Evolutionary conservation across 2,797 vertebrate species (phyloP).

Genomic region (Brachyalestes nurse): DNA sequence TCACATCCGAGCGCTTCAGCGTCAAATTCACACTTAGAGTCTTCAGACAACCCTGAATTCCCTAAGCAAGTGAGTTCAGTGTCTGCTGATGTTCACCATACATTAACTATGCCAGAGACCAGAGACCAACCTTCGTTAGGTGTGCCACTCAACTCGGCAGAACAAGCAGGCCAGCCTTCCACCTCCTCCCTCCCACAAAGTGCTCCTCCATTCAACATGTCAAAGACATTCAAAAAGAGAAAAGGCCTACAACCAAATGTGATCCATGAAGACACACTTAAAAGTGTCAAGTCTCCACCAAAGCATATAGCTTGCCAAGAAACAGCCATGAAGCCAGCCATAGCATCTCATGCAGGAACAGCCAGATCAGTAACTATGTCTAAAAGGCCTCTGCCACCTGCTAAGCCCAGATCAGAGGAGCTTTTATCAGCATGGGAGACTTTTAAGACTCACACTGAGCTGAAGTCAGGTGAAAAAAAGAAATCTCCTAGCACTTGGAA

Average conservation of each 20-base stretch:
- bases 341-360: slow-evolving; percentile 68
- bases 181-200: slow-evolving; percentile 40
- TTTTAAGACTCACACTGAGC: slow-evolving; percentile 29
- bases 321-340: slow-evolving; percentile 63
- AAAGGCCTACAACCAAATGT: slow-evolving; percentile 51
- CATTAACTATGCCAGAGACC: slow-evolving; percentile 33
- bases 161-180: slow-evolving; percentile 45
- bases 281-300: slow-evolving; percentile 44
- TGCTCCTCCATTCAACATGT: slow-evolving; percentile 41
- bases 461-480: slow-evolving; percentile 32
- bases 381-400: slow-evolving; percentile 53
- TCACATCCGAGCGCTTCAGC: neutral
- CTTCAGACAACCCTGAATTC: slow-evolving; percentile 24
- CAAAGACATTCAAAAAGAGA: slow-evolving; percentile 32
- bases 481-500: neutral
- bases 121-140: slow-evolving; percentile 46
- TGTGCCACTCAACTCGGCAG: slow-evolving; percentile 47
- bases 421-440: slow-evolving; percentile 33
- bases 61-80: slow-evolving; percentile 43
- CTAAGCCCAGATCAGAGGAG: slow-evolving; percentile 52
- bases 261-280: slow-evolving; percentile 40
- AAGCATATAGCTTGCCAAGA: slow-evolving; percentile 3
- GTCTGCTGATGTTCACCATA: slow-evolving; percentile 48
- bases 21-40: slow-evolving; percentile 15
- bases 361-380: slow-evolving; percentile 58